Evolutionary conservation across 2,888 invertebrate genomes (phyloP), one percentile per base, ranked within the genome.

Genomic region (Drosophila borealis): DNA sequence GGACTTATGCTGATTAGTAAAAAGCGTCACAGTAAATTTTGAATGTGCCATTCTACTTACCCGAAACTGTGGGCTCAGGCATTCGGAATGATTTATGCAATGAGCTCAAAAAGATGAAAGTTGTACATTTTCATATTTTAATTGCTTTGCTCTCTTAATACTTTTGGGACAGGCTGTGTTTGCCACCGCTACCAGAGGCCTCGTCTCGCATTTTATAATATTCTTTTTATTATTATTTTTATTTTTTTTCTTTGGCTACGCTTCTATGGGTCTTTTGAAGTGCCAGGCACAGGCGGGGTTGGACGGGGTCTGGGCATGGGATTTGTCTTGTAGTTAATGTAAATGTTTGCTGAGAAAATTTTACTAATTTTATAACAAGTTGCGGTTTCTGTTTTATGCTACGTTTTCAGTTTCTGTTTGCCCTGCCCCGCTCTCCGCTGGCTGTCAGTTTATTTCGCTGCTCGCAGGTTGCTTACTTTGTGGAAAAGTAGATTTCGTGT

Each of bases 61-160:
- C 53, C 50, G 57, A 60, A 67, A 61, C 42, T 65, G 60, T 60
- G 63, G 56, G 74, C 61, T 73, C 87, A 78, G 81, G 81, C 87
- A 86, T 75, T 86, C 74, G 81, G 72, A 82, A 88, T 88, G 87
- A 88, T 88, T 88, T 88, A 88, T 84, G 85, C 80, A 89, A 87
- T 89, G 88, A 83, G 80, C 83, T 80, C 80, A 78, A 78, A 88
- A 88, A 88, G 89, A 88, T 88, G 87, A 88, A 88, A 88, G 89
- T 89, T 89, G 79, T 87, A 85, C 79, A 88, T 82, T 87, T 89
- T 90, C 88, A 90, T 89, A 89, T 89, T 90, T 89, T 89, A 89
- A 89, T 89, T 89, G 89, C 89, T 89, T 90, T 89, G 88, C 85
- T 89, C 88, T 88, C 78, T 81, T 89, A 85, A 86, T 82, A 84